phyloP scores from a whole-genome alignment of 2,888 invertebrate genomes.

The Tiphia femorata region DNA sequence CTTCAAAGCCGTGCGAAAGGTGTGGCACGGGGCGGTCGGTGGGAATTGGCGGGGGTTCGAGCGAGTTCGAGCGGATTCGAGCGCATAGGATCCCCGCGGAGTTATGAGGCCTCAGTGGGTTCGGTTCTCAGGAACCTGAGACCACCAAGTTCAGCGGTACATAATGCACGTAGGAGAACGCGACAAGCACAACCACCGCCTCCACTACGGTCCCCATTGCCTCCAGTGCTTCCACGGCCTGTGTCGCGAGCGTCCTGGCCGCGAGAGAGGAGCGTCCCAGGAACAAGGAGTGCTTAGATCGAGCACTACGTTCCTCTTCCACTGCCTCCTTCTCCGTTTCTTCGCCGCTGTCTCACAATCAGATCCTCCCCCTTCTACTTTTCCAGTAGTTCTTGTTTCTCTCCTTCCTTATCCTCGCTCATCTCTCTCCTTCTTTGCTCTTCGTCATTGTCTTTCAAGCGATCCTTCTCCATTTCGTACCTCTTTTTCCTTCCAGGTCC shows the following conservation, averaged over 20 bases:
- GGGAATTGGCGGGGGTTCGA: no score
- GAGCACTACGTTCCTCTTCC: constrained; percentile 12
- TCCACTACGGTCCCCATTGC: no score
- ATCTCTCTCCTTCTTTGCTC: neutral
- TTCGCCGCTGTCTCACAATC: constrained; percentile 12
- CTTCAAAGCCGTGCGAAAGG: constrained; percentile 53
- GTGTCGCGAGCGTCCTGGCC: no score
- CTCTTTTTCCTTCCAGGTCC: no score
- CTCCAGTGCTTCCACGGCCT: no score
- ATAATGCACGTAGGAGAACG: constrained; percentile 32
- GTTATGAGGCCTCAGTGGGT: constrained; percentile 38
- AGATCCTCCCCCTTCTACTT: neutral
- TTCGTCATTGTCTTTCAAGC: no score
- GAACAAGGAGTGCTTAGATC: constrained; percentile 8
- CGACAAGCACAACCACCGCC: constrained; percentile 17
- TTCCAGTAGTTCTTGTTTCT: neutral
- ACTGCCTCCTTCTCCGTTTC: neutral
- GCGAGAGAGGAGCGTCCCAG: constrained; percentile 22
- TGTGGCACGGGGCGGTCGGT: constrained; percentile 42
- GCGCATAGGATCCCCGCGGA: constrained; percentile 27
- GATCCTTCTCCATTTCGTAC: no score
- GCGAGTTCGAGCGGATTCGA: no score
- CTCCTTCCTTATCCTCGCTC: constrained; percentile 11
- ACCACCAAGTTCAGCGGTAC: constrained; percentile 47
- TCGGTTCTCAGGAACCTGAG: constrained; percentile 60